A percentile compares a stretch with the other conserved stretches of the same genome.
phyloP scores from a whole-genome alignment of 2,113 vertebrate species.

The Procapra przewalskii region DNA sequence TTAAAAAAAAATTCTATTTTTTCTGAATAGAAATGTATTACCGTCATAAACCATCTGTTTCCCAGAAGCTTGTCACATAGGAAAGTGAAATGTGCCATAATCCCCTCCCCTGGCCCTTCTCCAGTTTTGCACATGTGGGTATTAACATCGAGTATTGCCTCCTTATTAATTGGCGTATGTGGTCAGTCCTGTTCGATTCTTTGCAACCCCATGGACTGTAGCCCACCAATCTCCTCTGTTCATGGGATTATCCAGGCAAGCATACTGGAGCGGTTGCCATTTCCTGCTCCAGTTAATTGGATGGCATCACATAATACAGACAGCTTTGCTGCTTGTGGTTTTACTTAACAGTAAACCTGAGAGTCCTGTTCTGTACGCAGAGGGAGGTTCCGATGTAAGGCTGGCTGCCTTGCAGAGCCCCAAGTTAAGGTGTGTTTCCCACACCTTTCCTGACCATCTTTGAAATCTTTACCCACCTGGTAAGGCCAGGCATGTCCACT shows the following conservation, averaged over 20 bases:
- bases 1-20: not conserved
- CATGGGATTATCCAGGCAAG: not conserved
- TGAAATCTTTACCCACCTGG: not conserved
- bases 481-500: not conserved
- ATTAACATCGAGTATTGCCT: rapidly evolving
- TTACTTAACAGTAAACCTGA: rapidly evolving
- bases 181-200: not conserved
- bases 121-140: rapidly evolving
- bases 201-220: not conserved
- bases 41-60: not conserved
- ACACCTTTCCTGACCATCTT: rapidly evolving
- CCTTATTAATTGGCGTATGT: rapidly evolving
- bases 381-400: rapidly evolving
- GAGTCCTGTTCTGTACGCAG: rapidly evolving
- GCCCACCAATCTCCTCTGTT: not conserved
- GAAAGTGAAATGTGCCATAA: rapidly evolving
- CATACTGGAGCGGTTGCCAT: not conserved
- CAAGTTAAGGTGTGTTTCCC: not conserved
- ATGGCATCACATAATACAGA: rapidly evolving
- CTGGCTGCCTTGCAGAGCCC: not conserved
- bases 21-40: not conserved
- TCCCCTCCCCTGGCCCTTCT: not conserved
- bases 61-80: not conserved
- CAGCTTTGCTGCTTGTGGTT: not conserved
- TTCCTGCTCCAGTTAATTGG: not conserved